Base-by-base conservation (phyloP, 2,888 invertebrate species). In the Coronaproctus castanopsis region DNA sequence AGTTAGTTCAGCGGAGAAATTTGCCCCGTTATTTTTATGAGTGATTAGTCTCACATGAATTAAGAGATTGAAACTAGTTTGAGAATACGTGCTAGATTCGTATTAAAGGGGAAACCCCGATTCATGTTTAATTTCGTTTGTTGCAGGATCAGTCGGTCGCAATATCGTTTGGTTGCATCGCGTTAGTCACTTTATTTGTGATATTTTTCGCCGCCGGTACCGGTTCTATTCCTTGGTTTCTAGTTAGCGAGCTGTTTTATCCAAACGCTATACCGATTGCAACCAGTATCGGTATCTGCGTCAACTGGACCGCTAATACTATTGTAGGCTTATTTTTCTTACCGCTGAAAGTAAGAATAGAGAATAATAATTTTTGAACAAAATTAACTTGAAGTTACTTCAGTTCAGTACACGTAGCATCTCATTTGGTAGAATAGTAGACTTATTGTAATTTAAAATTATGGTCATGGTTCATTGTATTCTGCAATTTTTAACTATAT, bases 211-310 rank as follows among this genome's bases (percentile, higher is more conserved):
- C 92, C 0, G 81, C 84, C n/a, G 92, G 93, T 0, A 90, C 91
- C 10, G 91, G 92, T 60, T 89, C 91, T 23, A 92, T 93, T 64
- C 92, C 92, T 2, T 91, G 90, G 88, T 92, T 93, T 76, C 78
- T 91, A 63, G 91, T 90, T 1, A 83, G 85, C 65, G 93, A 91
- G 71, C 69, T 91, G 57, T 91, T 91, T 74, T 81, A 80, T 67
- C 88, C 88, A 68, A 80, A 83, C 1, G 83, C 90, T 0, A 75
- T 91, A 55, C 87, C 89, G 0, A 80, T 85, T 0, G 92, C 92
- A 18, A 82, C 88, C 18, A 83, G 87, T 0, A 79, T 91, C 2
- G 89, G 91, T 0, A 87, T 90, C 2, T 83, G 84, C 18, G 78
- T 85, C 64, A 91, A 91, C 72, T 91, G 90, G 90, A 78, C 82